Base-by-base conservation (phyloP, 2,888 invertebrate genomes). In the Nephrotoma appendiculata region DNA sequence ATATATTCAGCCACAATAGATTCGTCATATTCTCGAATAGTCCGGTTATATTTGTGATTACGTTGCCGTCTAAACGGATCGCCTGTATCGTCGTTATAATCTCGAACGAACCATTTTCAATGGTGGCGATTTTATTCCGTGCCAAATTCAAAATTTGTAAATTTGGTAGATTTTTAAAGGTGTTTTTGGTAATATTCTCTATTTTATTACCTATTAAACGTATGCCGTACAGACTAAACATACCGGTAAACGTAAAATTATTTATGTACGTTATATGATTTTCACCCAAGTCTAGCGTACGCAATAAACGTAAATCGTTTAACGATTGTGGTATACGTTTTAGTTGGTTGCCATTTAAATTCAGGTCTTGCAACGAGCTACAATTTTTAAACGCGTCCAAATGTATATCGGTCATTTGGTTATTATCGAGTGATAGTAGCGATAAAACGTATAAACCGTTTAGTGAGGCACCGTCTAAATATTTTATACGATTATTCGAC, bases 341-440 rank as follows among this genome's bases (percentile, higher is more conserved):
- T 89, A 98, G 93, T 90, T 95, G 94, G 92, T 98, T 98, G 87
- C 96, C 96, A 92, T 97, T 97, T 90, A 98, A 93, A 93, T 97
- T 97, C 89, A 98, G 93, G 92, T 98, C 98, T 92, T 97, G 96
- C 90, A 98, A 93, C 88, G 96, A 96, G 89, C 97, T 97, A 90
- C 97, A 97, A 92, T 98, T 98, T 89, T 96, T 94, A 90, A 98
- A 97, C 87, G 97, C 97, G 90, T 97, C 96, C 85, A 96, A 95
- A 91, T 98, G 97, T 87, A 98, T 94, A 89, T 95, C 95, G 90
- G 96, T 95, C 88, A 98, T 93, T 87, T 94, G 93, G 92, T 98
- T 98, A 91, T 96, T 96, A 92, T 98, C 97, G 90, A 98, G 92
- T 85, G 97, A 96, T 87, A 98, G 92, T 88, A 97, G 91, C 88